Evolutionary conservation across 1,140 invertebrate species (phyloP), one percentile per base, ranked within the genome.

Genomic region (Arion vulgaris): DNA sequence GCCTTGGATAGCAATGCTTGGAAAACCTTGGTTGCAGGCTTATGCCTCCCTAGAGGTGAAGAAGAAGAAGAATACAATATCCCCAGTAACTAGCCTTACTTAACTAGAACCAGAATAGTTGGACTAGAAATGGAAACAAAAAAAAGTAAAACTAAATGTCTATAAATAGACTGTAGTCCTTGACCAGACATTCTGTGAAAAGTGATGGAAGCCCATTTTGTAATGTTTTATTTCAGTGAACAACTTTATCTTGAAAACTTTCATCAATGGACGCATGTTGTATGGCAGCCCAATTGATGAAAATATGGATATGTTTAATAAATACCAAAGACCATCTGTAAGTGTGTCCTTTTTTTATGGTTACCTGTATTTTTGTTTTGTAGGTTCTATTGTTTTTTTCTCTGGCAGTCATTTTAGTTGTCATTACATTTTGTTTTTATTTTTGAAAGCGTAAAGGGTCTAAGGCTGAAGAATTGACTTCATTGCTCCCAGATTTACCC

Each of bases 191-290:
- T 45, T 45, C 15, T 7, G 5, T 45, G 41, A 45, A 15, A 7
- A 45, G 15, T 45, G 41, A 45, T 45, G 41, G 15, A 45, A 45
- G 41, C 41, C 41, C 15, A 45, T 45, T 45, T 19, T 57, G 32
- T 76, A 28, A 17, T 71, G 73, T 28, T 53, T 28, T 85, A 57
- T 83, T 93, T 76, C 88, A 94, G 94, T 94, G 94, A 93, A 94
- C 83, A 90, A 92, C 32, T 94, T 92, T 87, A 94, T 94, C 57
- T 85, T 93, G 77, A 93, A 93, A 84, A 91, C 93, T 19, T 93
- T 94, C 79, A 92, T 93, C 53, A 90, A 92, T 84, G 93, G 91
- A 17, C 86, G 94, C 82, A 84, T 91, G 71, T 84, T 93, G 9
- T 93, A 93, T 88, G 93, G 93, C 0, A 90, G 84, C 26, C 89